A percentile compares a stretch with the other conserved stretches of the same genome.
Evolutionary conservation across 2,113 vertebrate genomes (phyloP).

Genomic region (Xyrauchen texanus): DNA sequence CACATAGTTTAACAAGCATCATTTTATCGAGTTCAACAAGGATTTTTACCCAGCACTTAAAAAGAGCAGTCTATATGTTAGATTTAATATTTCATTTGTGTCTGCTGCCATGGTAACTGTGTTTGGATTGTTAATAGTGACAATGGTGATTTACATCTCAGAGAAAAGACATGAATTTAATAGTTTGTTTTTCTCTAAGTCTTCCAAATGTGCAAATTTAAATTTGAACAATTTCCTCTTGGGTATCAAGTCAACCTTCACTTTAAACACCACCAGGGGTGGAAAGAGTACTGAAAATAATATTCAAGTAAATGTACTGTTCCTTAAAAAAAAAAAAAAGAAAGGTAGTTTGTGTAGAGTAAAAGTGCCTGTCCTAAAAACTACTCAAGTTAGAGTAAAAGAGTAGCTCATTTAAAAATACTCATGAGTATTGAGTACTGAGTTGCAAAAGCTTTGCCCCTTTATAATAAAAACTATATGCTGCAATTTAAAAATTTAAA

Average conservation of each 20-base stretch:
- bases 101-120: background rate
- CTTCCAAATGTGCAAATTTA: background rate
- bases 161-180: background rate
- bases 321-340: no score
- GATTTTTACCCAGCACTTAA: background rate
- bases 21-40: background rate
- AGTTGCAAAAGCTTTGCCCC: no score
- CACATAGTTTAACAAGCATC: background rate
- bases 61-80: background rate
- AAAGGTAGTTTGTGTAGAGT: no score
- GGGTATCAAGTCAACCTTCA: background rate
- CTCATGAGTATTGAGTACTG: no score
- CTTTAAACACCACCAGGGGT: background rate
- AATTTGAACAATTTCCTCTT: background rate
- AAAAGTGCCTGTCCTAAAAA: no score
- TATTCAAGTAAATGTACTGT: no score
- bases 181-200: constrained; percentile 14
- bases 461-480: no score
- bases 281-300: no score
- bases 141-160: background rate
- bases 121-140: constrained; percentile 1
- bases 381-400: no score
- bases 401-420: no score
- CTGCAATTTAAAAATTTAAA: no score
- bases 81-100: background rate